Base-by-base conservation (phyloP, 2,888 invertebrate genomes). In the Hydrotaea cyrtoneurina region DNA sequence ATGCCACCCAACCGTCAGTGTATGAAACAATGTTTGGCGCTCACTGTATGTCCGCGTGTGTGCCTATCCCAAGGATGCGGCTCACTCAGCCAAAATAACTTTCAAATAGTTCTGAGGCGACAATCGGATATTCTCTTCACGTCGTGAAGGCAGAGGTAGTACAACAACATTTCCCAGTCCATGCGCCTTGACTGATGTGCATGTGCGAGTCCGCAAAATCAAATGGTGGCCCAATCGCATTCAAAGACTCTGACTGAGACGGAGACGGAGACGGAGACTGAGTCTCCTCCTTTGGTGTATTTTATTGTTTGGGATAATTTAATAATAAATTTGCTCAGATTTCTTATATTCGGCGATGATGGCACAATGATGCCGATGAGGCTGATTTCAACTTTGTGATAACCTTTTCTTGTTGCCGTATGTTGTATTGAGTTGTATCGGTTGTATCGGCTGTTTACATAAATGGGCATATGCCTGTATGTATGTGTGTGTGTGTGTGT, bases 321-420 rank as follows among this genome's bases (percentile, higher is more conserved):
- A 39, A 46, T 78, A 84, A 80, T 80, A 78, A 78, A 84, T 78
- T 84, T 78, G 78, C 78, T 71, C 78, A 77, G 83, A 80, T 83
- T 83, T 83, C 77, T 83, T 80, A 74, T 53, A 83, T 80, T 78
- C 71, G 78, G 23, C n/a, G 64, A 36, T 64, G 31, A 64, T 64
- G 64, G 17, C 31, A n/a, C n/a, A n/a, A n/a, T n/a, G n/a, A n/a
- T n/a, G 57, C 69, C 72, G 83, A 50, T 79, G 79, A 5, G 75
- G 79, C 26, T 62, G 85, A 86, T 86, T 86, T 80, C 86, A 78
- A 74, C 75, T 78, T 66, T 73, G 69, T 81, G 86, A 86, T 86
- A 86, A 83, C 83, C 86, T 86, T 86, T 77, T 73, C 17, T 57
- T 17, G 26, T 31, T 23, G 15, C 59, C 26, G 21, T 26, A 23